Percentiles rank a stretch among this genome's conserved stretches.
Conservation (phyloP, 2,797 vertebrate genomes). For the Tadarida brasiliensis region DNA sequence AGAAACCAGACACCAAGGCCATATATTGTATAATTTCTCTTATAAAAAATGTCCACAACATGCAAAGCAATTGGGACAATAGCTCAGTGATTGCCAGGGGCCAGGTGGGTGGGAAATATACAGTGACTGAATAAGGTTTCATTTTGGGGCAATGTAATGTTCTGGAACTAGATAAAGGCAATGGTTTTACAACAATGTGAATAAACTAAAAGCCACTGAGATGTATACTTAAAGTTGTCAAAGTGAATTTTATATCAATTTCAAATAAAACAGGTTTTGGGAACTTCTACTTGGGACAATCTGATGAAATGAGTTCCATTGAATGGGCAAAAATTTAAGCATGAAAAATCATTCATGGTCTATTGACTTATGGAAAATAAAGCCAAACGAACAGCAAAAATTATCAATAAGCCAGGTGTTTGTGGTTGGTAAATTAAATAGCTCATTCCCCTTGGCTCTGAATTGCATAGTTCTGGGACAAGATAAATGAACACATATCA, state of each 20-base stretch:
- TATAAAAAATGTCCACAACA: neutral
- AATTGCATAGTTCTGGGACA: neutral
- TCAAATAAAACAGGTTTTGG: neutral
- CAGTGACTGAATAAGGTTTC: neutral
- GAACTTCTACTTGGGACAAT: neutral
- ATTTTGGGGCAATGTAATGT: neutral
- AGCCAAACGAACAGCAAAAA: neutral
- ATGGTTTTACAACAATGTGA: accelerated
- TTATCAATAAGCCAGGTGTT: neutral
- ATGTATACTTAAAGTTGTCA: neutral
- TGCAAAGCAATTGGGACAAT: neutral
- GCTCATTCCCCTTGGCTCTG: accelerated
- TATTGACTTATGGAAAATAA: neutral
- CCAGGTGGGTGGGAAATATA: accelerated
- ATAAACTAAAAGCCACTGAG: neutral
- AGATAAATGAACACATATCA: neutral
- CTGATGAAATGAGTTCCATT: neutral
- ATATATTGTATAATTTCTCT: accelerated
- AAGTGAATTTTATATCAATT: neutral
- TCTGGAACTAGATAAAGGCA: neutral
- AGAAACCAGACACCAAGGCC: neutral
- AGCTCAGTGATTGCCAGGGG: accelerated
- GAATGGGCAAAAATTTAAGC: neutral
- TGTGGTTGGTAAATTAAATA: neutral
- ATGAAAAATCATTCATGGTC: neutral